A percentile compares a stretch with the other conserved stretches of the same genome.
Evolutionary conservation across 2,797 vertebrate genomes (phyloP).

Genomic region (Pseudopleuronectes americanus): DNA sequence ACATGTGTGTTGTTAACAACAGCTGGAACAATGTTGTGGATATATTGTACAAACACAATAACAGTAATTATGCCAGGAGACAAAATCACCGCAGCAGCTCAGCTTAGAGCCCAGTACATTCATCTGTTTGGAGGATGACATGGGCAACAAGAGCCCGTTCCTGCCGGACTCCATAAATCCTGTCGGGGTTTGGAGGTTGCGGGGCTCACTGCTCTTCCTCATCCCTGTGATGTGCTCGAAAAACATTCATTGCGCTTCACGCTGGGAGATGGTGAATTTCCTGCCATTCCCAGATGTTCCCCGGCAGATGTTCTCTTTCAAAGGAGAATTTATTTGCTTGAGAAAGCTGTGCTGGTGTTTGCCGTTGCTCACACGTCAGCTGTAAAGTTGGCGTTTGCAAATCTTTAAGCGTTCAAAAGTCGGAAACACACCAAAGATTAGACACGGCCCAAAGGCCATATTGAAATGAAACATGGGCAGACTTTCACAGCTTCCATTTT

Average conservation of each 20-base stretch:
- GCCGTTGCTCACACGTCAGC: constrained; percentile 34
- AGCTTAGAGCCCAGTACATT: constrained; percentile 85
- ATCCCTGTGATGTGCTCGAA: constrained; percentile 79
- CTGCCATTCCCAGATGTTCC: constrained; percentile 91
- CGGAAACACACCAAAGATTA: constrained; percentile 2
- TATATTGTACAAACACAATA: constrained; percentile 59
- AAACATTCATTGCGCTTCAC: constrained; percentile 84
- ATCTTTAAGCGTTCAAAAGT: neutral
- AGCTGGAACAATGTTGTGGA: constrained; percentile 53
- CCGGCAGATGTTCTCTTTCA: constrained; percentile 88
- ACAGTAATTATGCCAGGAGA: constrained; percentile 66
- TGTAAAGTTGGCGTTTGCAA: constrained; percentile 31
- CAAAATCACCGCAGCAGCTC: constrained; percentile 64
- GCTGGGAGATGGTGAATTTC: constrained; percentile 86
- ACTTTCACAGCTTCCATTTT: too few species aligned
- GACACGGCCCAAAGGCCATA: neutral
- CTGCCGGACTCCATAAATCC: constrained; percentile 82
- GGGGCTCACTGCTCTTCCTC: constrained; percentile 62
- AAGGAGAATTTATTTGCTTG: constrained; percentile 70
- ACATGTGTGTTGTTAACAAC: constrained; percentile 37
- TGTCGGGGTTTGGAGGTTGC: constrained; percentile 78
- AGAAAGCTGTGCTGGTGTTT: constrained; percentile 48
- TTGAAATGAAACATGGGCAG: neutral
- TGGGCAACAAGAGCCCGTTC: constrained; percentile 94
- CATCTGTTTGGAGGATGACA: constrained; percentile 92